Evolutionary conservation across 2,888 invertebrate species (phyloP).

Genomic region (Oscheius onirici): DNA sequence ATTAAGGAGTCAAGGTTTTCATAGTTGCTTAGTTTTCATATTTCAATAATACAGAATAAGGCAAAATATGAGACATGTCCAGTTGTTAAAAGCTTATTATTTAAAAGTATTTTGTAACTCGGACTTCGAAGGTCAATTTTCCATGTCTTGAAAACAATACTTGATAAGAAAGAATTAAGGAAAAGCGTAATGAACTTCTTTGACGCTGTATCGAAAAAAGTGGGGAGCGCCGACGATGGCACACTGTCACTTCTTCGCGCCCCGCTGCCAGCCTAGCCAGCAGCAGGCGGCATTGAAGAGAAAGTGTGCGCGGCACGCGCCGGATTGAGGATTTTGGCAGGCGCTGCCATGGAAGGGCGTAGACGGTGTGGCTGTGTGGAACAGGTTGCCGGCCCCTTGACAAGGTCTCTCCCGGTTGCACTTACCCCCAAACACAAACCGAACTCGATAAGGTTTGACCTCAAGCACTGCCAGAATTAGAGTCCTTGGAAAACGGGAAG

Average conservation of each 20-base stretch:
- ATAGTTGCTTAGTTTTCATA: too few species aligned
- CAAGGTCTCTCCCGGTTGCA: constrained; percentile 32
- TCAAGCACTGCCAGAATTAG: constrained; percentile 10
- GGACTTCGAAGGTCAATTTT: too few species aligned
- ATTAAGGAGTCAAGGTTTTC: too few species aligned
- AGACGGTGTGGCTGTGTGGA: constrained; percentile 25
- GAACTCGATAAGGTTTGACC: constrained; percentile 31
- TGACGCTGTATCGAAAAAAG: not conserved
- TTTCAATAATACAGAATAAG: too few species aligned
- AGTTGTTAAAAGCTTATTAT: too few species aligned
- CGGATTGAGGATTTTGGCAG: constrained; percentile 31
- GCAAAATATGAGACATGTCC: too few species aligned
- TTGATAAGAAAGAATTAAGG: too few species aligned
- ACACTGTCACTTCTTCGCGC: constrained; percentile 16
- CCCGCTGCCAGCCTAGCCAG: not conserved
- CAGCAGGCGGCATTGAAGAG: constrained; percentile 17
- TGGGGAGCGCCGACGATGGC: not conserved
- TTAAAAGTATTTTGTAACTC: too few species aligned
- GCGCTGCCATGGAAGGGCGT: constrained; percentile 34
- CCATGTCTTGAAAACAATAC: too few species aligned
- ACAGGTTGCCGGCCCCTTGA: constrained; percentile 23
- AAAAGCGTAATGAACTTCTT: too few species aligned
- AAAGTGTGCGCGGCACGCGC: constrained; percentile 31
- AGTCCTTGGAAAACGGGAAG: constrained; percentile 8
- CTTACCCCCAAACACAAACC: constrained; percentile 29